Conservation (phyloP, 1,140 invertebrate genomes). For the Drosophila nikananu region DNA sequence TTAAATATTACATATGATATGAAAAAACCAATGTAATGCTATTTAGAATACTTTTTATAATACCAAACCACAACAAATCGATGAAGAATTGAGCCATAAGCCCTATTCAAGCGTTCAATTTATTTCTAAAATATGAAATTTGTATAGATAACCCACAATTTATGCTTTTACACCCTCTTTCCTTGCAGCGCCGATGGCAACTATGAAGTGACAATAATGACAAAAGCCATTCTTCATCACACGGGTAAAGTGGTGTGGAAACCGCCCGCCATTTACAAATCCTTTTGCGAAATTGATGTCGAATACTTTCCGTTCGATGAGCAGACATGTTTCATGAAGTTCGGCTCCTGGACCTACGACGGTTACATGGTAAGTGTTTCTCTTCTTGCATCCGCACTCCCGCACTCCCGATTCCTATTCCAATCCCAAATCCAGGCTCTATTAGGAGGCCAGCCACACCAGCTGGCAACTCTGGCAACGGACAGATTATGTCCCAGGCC, state of each 20-base stretch:
- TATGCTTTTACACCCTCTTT: not conserved
- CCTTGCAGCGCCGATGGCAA: conserved; percentile 96
- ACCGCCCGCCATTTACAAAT: conserved; percentile 99
- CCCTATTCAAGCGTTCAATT: not conserved
- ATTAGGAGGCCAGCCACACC: conserved; percentile 22
- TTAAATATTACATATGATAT: not conserved
- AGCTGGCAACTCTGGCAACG: conserved; percentile 49
- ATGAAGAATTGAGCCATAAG: no score
- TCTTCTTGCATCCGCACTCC: not conserved
- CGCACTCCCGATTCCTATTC: not conserved
- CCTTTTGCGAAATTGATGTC: conserved; percentile 98
- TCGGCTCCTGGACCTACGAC: conserved; percentile 98
- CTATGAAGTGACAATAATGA: conserved; percentile 99
- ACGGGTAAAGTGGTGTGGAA: conserved; percentile 98
- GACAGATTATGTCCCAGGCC: conserved; percentile 45
- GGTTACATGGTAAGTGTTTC: conserved; percentile 92
- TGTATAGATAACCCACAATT: not conserved
- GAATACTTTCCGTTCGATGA: conserved; percentile 98
- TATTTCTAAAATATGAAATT: not conserved
- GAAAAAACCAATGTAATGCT: not conserved
- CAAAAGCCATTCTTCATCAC: conserved; percentile 95
- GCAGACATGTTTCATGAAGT: conserved; percentile 98
- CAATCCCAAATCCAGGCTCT: conserved; percentile 12
- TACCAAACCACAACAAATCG: no score
- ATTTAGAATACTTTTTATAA: not conserved